phyloP scores from a whole-genome alignment of 2,888 invertebrate species.

The Pteria penguin region DNA sequence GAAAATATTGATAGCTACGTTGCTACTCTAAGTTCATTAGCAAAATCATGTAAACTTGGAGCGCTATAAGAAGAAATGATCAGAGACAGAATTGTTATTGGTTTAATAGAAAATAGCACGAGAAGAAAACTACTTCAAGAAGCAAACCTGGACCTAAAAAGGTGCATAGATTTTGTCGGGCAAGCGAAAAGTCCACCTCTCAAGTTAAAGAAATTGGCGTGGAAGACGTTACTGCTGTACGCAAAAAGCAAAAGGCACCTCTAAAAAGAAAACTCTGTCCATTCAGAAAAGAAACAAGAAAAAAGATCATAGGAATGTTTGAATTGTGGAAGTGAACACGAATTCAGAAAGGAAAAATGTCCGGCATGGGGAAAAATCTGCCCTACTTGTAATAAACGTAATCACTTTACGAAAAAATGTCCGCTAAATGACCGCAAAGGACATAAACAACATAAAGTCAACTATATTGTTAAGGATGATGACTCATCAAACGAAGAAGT shows the following conservation, averaged over 20 bases:
- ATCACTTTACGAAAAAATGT: too few relatives aligned
- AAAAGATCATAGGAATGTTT: constrained; percentile 5
- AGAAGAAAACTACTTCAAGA: constrained; percentile 14
- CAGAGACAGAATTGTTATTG: constrained; percentile 8
- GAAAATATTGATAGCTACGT: constrained; percentile 5
- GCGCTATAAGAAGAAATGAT: constrained; percentile 4
- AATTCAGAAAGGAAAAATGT: not conserved
- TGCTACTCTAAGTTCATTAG: not conserved
- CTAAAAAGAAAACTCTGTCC: not conserved
- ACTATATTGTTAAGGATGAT: too few relatives aligned
- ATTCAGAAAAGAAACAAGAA: not conserved
- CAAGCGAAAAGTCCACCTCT: constrained; percentile 12
- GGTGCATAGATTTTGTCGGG: constrained; percentile 3
- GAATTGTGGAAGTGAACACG: constrained; percentile 17
- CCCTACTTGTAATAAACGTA: constrained; percentile 6
- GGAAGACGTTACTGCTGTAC: constrained; percentile 19
- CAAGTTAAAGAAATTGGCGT: constrained; percentile 7
- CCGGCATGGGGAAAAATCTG: constrained; percentile 30
- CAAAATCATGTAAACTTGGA: constrained; percentile 15
- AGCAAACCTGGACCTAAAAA: not conserved
- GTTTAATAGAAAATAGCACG: constrained; percentile 3
- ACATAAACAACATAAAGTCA: too few relatives aligned
- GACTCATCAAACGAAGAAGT: not conserved
- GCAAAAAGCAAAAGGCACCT: not conserved
- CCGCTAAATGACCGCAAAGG: too few relatives aligned